Base-by-base conservation (phyloP, 2,113 vertebrate species). In the Mobula birostris region DNA sequence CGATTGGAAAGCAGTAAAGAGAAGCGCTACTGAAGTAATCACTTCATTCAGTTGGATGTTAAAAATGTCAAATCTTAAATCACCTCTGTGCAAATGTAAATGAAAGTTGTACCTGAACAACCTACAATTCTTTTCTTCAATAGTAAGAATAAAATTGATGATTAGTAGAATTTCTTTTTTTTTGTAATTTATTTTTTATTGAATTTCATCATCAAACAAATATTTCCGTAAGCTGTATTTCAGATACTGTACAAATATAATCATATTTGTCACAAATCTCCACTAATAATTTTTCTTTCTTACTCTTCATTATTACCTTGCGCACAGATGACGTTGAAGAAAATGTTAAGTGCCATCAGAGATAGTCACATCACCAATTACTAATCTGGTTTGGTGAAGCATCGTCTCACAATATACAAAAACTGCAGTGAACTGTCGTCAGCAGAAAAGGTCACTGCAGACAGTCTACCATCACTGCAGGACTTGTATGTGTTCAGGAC, bases 271-370 rank as follows among this genome's bases (percentile, higher is more conserved):
- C n/a, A n/a, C n/a, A n/a, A n/a, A n/a, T n/a, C n/a, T n/a, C n/a
- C n/a, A n/a, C 21, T 58, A 58, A 82, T 17, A 56, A 27, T 83
- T 83, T 83, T 48, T 83, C 48, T 79, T 79, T 5, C 78, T 4
- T 21, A 5, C 27, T 27, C 27, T 7, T 83, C 80, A 90, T 61
- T 58, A n/a, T 63, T 90, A 68, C 17, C 87, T 90, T 68, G 87
- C 66, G 87, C 87, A 90, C 87, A 90, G 87, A 90, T 90, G 87
- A 90, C n/a, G 87, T 90, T 90, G 87, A 90, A 68, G 66, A 68
- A 90, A 90, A 68, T 7, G 15, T 36, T 68, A n/a, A 66, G 61
- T 68, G 58, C n/a, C 1, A 17, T 32, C 61, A 32, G n/a, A n/a
- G n/a, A n/a, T n/a, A n/a, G n/a, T 90, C 87, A 63, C 87, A 36